These are phyloP conservation scores for Temnothorax unifasciatus DNA, from an alignment of 2,888 invertebrate species.

Conservation along the genomic window DNA sequence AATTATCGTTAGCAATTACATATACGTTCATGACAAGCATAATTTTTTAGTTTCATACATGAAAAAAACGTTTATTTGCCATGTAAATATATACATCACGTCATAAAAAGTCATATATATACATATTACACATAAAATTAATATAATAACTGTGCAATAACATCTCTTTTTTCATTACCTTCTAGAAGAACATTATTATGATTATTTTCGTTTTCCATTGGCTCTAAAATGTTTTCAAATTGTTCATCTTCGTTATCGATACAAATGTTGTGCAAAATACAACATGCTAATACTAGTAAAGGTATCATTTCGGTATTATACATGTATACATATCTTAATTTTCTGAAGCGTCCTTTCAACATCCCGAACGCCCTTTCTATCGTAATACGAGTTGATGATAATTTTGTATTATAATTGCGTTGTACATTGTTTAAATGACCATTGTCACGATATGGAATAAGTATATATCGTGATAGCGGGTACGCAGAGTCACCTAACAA, in stretches of 20 bases:
- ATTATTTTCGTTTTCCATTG: slow-evolving; percentile 41
- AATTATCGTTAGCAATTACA: slow-evolving; percentile 5
- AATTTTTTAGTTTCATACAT: neutral
- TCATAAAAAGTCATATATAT: neutral
- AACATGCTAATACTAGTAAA: slow-evolving; percentile 14
- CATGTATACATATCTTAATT: slow-evolving; percentile 48
- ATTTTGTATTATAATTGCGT: slow-evolving; percentile 40
- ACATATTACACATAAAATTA: slow-evolving; percentile 6
- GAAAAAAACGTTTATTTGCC: slow-evolving; percentile 8
- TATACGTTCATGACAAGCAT: neutral
- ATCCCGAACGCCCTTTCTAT: slow-evolving; percentile 54
- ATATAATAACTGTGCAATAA: slow-evolving; percentile 10
- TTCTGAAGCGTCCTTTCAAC: slow-evolving; percentile 42
- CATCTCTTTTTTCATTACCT: slow-evolving; percentile 21
- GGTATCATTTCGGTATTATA: slow-evolving; percentile 44
- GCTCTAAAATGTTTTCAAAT: slow-evolving; percentile 40
- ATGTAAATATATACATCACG: slow-evolving; percentile 1
- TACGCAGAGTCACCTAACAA: slow-evolving; percentile 18
- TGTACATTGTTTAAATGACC: slow-evolving; percentile 51
- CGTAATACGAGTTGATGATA: slow-evolving; percentile 41
- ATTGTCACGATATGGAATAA: slow-evolving; percentile 50
- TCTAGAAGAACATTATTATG: slow-evolving; percentile 9
- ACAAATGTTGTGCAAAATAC: neutral
- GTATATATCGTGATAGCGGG: neutral
- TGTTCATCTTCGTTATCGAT: slow-evolving; percentile 36